A percentile compares a stretch with the other conserved stretches of the same genome.
phyloP scores from a whole-genome alignment of 1,140 invertebrate genomes.

The Cherax destructor region DNA sequence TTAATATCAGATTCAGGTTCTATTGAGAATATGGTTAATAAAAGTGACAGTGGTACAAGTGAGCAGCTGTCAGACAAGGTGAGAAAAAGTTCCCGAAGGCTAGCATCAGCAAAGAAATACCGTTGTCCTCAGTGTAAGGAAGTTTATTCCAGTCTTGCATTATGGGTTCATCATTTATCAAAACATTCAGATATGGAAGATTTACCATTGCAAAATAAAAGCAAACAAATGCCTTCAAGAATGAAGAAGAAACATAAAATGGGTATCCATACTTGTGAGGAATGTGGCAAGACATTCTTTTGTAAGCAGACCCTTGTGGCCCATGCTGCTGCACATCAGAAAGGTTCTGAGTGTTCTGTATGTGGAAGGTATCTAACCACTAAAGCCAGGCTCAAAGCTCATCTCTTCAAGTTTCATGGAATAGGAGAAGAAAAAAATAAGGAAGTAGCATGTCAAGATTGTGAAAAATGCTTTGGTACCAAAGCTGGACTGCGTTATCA shows the following conservation, averaged over 20 bases:
- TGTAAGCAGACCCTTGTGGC: slow-evolving; percentile 49
- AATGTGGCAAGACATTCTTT: slow-evolving; percentile 45
- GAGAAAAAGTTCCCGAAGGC: slow-evolving; percentile 41
- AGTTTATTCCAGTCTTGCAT: slow-evolving; percentile 43
- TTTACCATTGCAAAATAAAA: not conserved
- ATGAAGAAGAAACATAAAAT: slow-evolving; percentile 32
- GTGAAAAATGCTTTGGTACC: slow-evolving; percentile 66
- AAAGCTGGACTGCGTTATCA: slow-evolving; percentile 70
- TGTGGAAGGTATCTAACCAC: slow-evolving; percentile 70
- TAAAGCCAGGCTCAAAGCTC: slow-evolving; percentile 64
- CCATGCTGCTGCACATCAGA: slow-evolving; percentile 60
- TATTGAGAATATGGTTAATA: not conserved
- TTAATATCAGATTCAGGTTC: not conserved
- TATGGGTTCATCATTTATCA: slow-evolving; percentile 58
- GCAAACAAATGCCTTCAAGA: slow-evolving; percentile 2
- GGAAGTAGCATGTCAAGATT: slow-evolving; percentile 57
- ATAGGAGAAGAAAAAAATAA: slow-evolving; percentile 70
- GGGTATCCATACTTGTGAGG: slow-evolving; percentile 40
- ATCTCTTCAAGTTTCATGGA: slow-evolving; percentile 70
- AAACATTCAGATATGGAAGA: slow-evolving; percentile 56
- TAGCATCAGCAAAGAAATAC: slow-evolving; percentile 40
- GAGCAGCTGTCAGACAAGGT: slow-evolving; percentile 1
- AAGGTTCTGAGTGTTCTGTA: slow-evolving; percentile 61
- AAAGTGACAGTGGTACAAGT: not conserved
- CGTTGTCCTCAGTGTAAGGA: slow-evolving; percentile 57